Evolutionary conservation across 2,888 invertebrate genomes (phyloP).

Genomic region (Sarcophaga variegata): DNA sequence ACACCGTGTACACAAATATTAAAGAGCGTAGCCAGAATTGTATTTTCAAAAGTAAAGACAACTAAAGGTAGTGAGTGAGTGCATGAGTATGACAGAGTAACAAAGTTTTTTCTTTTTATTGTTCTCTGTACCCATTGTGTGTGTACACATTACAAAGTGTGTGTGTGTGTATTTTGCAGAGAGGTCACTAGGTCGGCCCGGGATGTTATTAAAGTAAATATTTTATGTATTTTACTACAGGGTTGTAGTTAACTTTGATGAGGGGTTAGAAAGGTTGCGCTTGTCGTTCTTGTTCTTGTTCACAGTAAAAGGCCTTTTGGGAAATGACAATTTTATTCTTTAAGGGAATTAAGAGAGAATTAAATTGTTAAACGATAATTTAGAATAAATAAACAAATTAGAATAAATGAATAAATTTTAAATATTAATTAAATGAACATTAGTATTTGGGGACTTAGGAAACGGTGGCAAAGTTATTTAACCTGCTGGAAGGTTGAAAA

Average conservation of each 20-base stretch:
- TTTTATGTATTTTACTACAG: conserved; percentile 42
- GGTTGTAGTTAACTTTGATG: conserved; percentile 10
- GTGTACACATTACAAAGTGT: conserved; percentile 5
- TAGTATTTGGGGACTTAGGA: too few species aligned
- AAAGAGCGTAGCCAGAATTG: neutral
- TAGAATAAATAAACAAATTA: too few species aligned
- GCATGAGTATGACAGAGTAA: neutral
- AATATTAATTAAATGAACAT: too few species aligned
- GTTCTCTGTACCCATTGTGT: neutral
- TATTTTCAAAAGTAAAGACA: neutral
- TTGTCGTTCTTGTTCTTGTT: neutral
- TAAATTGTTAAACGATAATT: too few species aligned
- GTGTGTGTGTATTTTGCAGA: conserved; percentile 67
- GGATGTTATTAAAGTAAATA: conserved; percentile 71
- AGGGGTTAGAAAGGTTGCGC: neutral
- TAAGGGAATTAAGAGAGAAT: too few species aligned
- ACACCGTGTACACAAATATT: too few species aligned
- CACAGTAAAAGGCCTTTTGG: neutral
- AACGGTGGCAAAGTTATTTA: too few species aligned
- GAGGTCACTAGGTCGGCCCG: conserved; percentile 82
- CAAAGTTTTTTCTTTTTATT: neutral
- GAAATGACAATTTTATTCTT: neutral
- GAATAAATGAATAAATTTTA: too few species aligned
- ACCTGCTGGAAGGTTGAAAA: too few species aligned
- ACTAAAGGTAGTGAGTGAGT: neutral